A percentile compares a stretch with the other conserved stretches of the same genome.
These are phyloP conservation scores for Aramus guarauna DNA, from an alignment of 2,113 vertebrate species.

Conservation along the genomic window DNA sequence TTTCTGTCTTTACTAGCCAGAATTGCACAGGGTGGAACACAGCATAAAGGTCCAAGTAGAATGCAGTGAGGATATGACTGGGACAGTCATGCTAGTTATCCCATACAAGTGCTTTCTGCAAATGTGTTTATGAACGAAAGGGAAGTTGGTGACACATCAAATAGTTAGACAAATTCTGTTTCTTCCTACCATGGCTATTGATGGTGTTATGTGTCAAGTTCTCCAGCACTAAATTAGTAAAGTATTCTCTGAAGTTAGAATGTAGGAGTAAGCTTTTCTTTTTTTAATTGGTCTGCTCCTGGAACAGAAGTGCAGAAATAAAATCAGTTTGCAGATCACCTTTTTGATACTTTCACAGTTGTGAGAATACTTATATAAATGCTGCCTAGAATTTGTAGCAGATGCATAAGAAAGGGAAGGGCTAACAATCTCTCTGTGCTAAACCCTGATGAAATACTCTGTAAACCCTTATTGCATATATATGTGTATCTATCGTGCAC, in stretches of 20 bases:
- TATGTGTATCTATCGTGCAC: fast-evolving
- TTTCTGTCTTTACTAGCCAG: neutral
- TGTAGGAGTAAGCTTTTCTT: neutral
- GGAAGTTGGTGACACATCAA: neutral
- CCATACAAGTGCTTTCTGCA: neutral
- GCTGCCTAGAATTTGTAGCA: neutral
- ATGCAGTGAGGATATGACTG: neutral
- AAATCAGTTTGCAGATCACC: neutral
- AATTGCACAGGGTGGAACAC: neutral
- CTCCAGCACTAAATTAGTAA: neutral
- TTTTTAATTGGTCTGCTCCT: neutral
- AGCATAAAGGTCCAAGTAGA: neutral
- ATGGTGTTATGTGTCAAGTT: neutral
- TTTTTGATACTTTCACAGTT: neutral
- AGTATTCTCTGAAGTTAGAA: neutral
- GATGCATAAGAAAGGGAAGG: neutral
- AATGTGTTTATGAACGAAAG: neutral
- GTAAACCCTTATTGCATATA: neutral
- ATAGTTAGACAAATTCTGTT: neutral
- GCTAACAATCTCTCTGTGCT: neutral
- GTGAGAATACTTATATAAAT: neutral
- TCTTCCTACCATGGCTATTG: neutral
- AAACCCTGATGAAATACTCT: neutral
- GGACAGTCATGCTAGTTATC: neutral
- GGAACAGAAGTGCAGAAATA: neutral